A percentile compares a stretch with the other conserved stretches of the same genome.
phyloP scores from a whole-genome alignment of 2,113 vertebrate genomes.

The Carollia perspicillata region DNA sequence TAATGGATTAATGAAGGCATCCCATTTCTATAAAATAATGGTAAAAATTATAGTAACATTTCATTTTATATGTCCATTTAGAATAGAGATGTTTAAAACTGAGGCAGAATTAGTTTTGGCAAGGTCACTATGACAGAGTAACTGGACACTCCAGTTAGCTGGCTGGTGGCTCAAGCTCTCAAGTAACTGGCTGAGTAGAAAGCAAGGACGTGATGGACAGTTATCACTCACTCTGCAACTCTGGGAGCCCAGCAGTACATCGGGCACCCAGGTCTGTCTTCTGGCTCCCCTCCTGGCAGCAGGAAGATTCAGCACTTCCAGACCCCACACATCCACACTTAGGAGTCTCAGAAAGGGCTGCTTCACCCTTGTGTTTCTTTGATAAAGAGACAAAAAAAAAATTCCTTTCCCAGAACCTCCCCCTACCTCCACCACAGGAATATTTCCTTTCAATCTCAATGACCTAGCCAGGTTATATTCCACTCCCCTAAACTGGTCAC shows the following conservation, averaged over 20 bases:
- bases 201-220: neutral
- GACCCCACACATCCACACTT: neutral
- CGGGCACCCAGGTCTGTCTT: neutral
- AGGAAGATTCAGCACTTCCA: neutral
- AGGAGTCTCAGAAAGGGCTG: neutral
- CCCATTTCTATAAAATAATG: neutral
- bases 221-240: neutral
- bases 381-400: neutral
- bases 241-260: too few relatives aligned
- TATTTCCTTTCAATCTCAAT: neutral
- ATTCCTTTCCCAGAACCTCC: neutral
- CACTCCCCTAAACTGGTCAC: neutral
- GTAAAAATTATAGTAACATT: neutral
- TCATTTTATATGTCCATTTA: neutral
- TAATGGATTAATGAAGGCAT: neutral
- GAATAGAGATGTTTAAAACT: neutral
- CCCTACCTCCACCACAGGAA: neutral
- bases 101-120: neutral
- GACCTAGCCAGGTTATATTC: neutral
- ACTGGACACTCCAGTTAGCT: neutral
- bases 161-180: neutral
- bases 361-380: neutral
- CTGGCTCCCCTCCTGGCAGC: neutral
- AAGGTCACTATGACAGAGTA: neutral
- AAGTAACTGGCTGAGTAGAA: neutral